Evolutionary conservation across 2,797 vertebrate species (phyloP).

Genomic region (Cossypha polioptera): DNA sequence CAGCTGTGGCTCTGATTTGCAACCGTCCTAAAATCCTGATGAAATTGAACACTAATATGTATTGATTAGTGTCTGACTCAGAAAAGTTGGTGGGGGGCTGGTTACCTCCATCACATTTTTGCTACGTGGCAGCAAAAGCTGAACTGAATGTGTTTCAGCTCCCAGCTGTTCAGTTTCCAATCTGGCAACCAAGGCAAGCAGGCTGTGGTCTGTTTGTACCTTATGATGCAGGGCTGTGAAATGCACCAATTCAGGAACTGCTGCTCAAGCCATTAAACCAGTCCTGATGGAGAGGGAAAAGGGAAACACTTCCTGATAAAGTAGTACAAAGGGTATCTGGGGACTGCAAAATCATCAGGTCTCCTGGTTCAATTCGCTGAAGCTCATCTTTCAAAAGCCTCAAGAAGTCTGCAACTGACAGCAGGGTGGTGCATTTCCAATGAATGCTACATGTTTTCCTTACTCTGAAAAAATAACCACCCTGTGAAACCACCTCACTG

Average conservation of each 20-base stretch:
- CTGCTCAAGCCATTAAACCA: not conserved
- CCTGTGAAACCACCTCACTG: not conserved
- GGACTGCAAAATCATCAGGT: not conserved
- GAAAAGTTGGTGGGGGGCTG: rapidly evolving
- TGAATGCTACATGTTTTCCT: not conserved
- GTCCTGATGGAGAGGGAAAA: not conserved
- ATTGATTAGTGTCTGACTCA: not conserved
- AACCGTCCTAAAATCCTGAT: not conserved
- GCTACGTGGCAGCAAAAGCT: not conserved
- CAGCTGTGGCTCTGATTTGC: not conserved
- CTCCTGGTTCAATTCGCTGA: not conserved
- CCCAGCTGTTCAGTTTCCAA: not conserved
- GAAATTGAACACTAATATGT: not conserved
- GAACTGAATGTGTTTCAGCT: not conserved
- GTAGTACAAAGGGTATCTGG: not conserved
- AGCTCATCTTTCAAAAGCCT: not conserved
- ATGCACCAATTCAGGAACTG: not conserved
- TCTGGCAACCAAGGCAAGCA: not conserved
- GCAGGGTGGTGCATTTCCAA: not conserved
- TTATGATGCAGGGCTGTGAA: not conserved
- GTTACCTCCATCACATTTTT: not conserved
- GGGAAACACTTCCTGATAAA: not conserved
- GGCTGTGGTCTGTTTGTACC: not conserved
- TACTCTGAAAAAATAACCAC: not conserved
- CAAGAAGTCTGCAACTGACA: not conserved